Evolutionary conservation across 2,888 invertebrate species (phyloP), one percentile per base, ranked within the genome.

Genomic region (Uloborus plumipes): DNA sequence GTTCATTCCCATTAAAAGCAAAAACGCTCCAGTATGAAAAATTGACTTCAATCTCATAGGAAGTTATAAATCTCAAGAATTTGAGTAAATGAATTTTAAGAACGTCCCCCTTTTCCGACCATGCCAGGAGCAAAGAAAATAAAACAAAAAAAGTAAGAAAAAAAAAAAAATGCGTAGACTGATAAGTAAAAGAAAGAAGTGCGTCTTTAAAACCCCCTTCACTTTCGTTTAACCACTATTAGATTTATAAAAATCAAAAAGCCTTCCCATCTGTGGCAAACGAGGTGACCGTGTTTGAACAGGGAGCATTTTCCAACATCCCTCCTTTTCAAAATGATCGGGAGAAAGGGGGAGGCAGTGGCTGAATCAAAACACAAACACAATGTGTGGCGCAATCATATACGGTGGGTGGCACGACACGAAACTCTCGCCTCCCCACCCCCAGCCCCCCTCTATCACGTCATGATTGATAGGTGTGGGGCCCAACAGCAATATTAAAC

Each of bases 331-430:
- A 39, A 39, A 39, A 39, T 9, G 39, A 39, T 39, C 39, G 1
- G n/a, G 39, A 58, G 53, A n/a, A 47, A n/a, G 22, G 49, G 22
- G 39, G 70, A n/a, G 47, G 58, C 50, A 31, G 61, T 18, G n/a
- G 47, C 39, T 39, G 65, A 74, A 71, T 69, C 76, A 83, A 72
- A 83, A 83, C 75, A 75, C 72, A 83, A 83, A 83, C 73, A 83
- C 83, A 83, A 83, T 83, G 62, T 73, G 66, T 70, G 77, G 83
- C 77, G 77, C 77, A 77, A 77, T 83, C 83, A 77, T 77, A 82
- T 64, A 62, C 73, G 53, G 65, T 20, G 75, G 75, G 81, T 50
- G 59, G 75, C 65, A 22, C 18, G 70, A 64, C 26, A 55, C 20
- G 26, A 51, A 49, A 22, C 26, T 49, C 22, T 62, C n/a, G 26